phyloP scores from a whole-genome alignment of 2,797 vertebrate species.

The Pagetopsis macropterus region DNA sequence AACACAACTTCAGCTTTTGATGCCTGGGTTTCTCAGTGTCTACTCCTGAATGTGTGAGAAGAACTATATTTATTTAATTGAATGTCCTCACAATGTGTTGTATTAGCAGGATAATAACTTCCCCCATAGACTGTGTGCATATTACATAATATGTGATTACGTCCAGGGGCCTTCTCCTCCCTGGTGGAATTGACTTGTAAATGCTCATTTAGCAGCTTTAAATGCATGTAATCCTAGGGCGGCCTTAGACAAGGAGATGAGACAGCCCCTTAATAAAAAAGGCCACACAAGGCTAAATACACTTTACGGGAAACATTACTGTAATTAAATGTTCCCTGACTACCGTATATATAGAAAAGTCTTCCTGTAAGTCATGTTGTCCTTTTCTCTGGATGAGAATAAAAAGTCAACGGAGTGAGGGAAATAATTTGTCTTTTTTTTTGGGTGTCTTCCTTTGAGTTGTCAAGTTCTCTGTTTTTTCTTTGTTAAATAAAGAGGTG shows the following conservation, averaged over 20 bases:
- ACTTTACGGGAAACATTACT: constrained; percentile 1
- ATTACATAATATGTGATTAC: constrained; percentile 16
- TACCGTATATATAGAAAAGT: neutral
- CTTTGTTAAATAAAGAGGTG: no score
- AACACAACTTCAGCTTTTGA: neutral
- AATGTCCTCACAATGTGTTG: neutral
- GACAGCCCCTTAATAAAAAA: constrained; percentile 33
- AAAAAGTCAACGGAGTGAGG: neutral
- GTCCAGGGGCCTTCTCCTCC: constrained; percentile 20
- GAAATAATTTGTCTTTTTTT: no score
- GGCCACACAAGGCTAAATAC: constrained; percentile 8
- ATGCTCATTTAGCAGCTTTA: constrained; percentile 42
- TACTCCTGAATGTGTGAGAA: neutral
- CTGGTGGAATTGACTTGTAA: constrained; percentile 35
- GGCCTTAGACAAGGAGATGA: constrained; percentile 37
- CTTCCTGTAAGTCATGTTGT: neutral
- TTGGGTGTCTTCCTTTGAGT: no score
- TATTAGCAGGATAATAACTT: neutral
- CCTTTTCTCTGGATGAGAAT: constrained; percentile 26
- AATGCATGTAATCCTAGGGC: constrained; percentile 54
- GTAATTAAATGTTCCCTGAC: neutral
- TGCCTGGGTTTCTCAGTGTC: neutral
- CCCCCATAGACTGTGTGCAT: constrained; percentile 13
- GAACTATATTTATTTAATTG: neutral
- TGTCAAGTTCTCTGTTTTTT: no score